phyloP scores from a whole-genome alignment of 1,140 invertebrate species.

The Trachelipus rathkii region DNA sequence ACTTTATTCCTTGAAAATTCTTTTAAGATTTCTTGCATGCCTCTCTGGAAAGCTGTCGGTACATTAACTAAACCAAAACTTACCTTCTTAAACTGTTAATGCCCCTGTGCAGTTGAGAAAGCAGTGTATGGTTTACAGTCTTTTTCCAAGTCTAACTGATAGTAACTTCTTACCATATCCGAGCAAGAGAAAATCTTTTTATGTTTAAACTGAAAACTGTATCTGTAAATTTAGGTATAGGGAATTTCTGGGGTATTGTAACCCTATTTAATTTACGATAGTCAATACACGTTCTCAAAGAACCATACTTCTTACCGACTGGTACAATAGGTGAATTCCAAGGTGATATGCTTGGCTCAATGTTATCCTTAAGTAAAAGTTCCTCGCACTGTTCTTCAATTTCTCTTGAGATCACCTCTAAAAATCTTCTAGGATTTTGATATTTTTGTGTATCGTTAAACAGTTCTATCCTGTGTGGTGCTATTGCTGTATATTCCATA shows the following conservation, averaged over 20 bases:
- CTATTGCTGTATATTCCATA: not conserved
- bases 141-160: constrained; percentile 10
- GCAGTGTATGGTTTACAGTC: not conserved
- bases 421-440: not conserved
- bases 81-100: constrained; percentile 13
- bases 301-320: constrained; percentile 1
- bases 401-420: not conserved
- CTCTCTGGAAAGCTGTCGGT: constrained; percentile 4
- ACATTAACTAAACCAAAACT: constrained; percentile 18
- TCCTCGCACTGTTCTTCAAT: constrained; percentile 13
- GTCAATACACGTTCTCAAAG: not conserved
- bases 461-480: not conserved
- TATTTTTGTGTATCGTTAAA: not conserved
- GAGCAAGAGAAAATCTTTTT: not conserved
- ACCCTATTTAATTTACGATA: not conserved
- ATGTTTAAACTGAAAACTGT: constrained; percentile 11
- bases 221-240: not conserved
- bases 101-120: not conserved
- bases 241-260: constrained; percentile 3
- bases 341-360: constrained; percentile 5
- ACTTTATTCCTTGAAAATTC: constrained; percentile 8
- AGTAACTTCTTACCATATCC: constrained; percentile 13
- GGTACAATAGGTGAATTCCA: constrained; percentile 17
- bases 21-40: constrained; percentile 16
- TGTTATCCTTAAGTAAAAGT: not conserved